Evolutionary conservation across 2,888 invertebrate species (phyloP), one percentile per base, ranked within the genome.

Genomic region (Agrilus cyanescens): DNA sequence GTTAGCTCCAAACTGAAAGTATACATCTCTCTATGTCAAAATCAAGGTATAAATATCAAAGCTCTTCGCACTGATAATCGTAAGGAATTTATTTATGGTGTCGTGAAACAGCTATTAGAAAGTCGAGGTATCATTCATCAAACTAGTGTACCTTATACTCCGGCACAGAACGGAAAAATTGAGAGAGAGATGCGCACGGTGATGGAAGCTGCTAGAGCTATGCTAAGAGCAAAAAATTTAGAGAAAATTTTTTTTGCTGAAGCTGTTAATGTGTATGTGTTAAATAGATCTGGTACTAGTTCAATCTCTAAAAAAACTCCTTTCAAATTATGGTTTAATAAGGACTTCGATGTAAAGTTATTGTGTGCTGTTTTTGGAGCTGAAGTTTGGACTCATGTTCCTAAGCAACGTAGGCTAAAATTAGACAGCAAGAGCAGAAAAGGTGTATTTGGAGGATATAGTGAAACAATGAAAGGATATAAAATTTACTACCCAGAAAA

Each of bases 141-240:
- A 49, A 53, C 36, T 44, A 51, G 53, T 6, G 55, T 56, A 1
- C 44, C 52, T 4, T 60, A 59, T 45, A 58, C 59, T 8, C 60
- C 62, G 4, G 54, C 62, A 47, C 60, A 64, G 48, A 67, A 66
- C 48, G 60, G 61, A 4, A 46, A 50, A 40, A 56, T 58, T 0
- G 61, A 63, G 41, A 48, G 60, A 6, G 57, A 62, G 43, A 65
- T 56, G 46, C 48, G 58, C 37, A 62, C 57, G 31, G 47, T 61
- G 12, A 51, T 61, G 5, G 61, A 62, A 47, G 52, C 57, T 15
- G 58, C 57, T 14, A 46, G 61, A 41, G 42, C 48, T 5, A 49
- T 60, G 49, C 8, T 57, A 7, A 46, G 52, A 31, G 54, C 50
- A 30, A 53, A 51, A 6, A 45, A 52, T 16, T 40, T 59, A 7